Base-by-base conservation (phyloP, 2,888 invertebrate species). In the Lydus trimaculatus region DNA sequence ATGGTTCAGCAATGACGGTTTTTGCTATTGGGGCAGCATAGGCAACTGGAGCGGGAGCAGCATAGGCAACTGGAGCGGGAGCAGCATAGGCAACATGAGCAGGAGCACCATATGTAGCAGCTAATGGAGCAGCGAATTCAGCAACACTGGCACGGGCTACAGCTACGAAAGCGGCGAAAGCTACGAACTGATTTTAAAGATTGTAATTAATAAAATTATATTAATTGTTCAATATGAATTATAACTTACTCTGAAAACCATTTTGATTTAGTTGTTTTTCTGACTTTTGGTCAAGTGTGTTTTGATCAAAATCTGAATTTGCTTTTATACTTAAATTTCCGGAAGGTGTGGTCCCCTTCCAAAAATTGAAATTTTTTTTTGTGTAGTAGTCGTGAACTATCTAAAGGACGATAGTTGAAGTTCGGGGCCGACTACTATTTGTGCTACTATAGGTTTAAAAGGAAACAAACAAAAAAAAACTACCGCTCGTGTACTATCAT, bases 1-100 rank as follows among this genome's bases (percentile, higher is more conserved):
- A 83, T 78, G 63, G 87, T 65, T 87, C 86, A 84, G 70, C 88
- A 86, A 79, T 73, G 31, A 68, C 70, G 31, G 74, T 73, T 67
- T 78, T 72, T 31, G 80, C 77, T 7, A 73, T 43, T 25, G 36
- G 36, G 56, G 78, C 66, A 25, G 70, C 58, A 58, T 66, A 48
- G 4, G 48, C 64, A 15, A 39, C 52, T 56, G 67, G 67, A 39
- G 61, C 64, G n/a, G n/a, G n/a, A n/a, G n/a, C n/a, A n/a, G n/a
- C n/a, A n/a, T n/a, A n/a, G n/a, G n/a, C n/a, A n/a, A n/a, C n/a
- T n/a, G n/a, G n/a, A n/a, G n/a, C n/a, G n/a, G n/a, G n/a, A n/a
- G n/a, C n/a, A n/a, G n/a, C n/a, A n/a, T n/a, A n/a, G n/a, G n/a
- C n/a, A n/a, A n/a, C n/a, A n/a, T n/a, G n/a, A n/a, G n/a, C n/a